Evolutionary conservation across 2,888 invertebrate species (phyloP).

Genomic region (Caenorhabditis auriculariae): DNA sequence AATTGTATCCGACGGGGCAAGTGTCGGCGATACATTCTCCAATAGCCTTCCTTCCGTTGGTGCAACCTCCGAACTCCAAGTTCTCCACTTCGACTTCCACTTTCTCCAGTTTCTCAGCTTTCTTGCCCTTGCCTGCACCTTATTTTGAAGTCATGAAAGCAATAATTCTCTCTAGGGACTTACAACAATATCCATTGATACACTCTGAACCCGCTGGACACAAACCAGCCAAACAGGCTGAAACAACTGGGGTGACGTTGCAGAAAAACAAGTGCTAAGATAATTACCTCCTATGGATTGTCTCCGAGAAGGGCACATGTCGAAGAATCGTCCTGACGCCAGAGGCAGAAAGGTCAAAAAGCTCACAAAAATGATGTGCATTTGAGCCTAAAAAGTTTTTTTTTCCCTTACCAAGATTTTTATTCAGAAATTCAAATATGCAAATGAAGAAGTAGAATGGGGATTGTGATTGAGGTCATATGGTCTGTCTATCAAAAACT

Average conservation of each 20-base stretch:
- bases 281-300: conserved; percentile 44
- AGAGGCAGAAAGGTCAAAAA: too few relatives aligned
- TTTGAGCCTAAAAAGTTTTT: too few relatives aligned
- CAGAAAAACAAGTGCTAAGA: not conserved
- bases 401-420: too few relatives aligned
- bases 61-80: conserved; percentile 16
- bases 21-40: conserved; percentile 45
- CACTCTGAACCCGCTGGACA: conserved; percentile 51
- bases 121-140: conserved; percentile 19
- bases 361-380: too few relatives aligned
- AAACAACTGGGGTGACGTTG: conserved; percentile 6
- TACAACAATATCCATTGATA: conserved; percentile 48
- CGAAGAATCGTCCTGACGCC: conserved; percentile 38
- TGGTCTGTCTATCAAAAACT: too few relatives aligned
- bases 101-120: conserved; percentile 3
- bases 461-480: too few relatives aligned
- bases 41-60: conserved; percentile 27
- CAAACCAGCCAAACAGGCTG: conserved; percentile 48
- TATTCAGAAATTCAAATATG: too few relatives aligned
- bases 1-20: conserved; percentile 46
- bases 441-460: too few relatives aligned
- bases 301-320: conserved; percentile 41
- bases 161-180: not conserved
- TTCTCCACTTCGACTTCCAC: conserved; percentile 17
- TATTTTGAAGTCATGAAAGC: not conserved